Evolutionary conservation across 2,888 invertebrate genomes (phyloP).

Genomic region (Stratiomys singularior): DNA sequence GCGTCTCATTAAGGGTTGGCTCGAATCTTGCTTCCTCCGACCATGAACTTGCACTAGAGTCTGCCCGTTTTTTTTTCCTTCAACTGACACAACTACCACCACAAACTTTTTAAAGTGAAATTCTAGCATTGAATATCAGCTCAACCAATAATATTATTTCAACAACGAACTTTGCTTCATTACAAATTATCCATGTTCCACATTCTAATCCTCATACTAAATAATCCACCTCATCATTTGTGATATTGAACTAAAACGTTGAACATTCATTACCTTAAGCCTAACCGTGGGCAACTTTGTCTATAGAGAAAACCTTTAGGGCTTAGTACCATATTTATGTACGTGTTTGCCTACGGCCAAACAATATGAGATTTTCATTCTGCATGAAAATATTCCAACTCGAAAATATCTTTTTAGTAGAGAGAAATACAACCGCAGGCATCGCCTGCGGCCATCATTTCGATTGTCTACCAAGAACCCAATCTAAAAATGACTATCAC

Average conservation of each 20-base stretch:
- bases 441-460: not conserved
- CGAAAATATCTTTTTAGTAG: conserved; percentile 28
- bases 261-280: conserved; percentile 1
- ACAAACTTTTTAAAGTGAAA: too few species aligned
- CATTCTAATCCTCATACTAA: not conserved
- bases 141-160: too few species aligned
- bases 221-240: not conserved
- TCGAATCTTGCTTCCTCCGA: too few species aligned
- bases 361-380: conserved; percentile 28
- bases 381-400: conserved; percentile 30
- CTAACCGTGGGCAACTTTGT: not conserved
- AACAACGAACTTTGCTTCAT: too few species aligned
- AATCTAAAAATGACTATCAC: not conserved
- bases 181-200: not conserved
- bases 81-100: too few species aligned
- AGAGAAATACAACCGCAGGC: not conserved
- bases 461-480: not conserved
- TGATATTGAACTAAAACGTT: not conserved
- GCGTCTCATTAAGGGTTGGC: too few species aligned
- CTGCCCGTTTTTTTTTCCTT: too few species aligned
- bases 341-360: conserved; percentile 11
- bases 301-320: not conserved
- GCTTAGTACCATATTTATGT: conserved; percentile 18
- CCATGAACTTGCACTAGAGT: too few species aligned
- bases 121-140: too few species aligned